Evolutionary conservation across 2,797 vertebrate genomes (phyloP), one percentile per base, ranked within the genome.

Genomic region (Pseudomugil gertrudae): DNA sequence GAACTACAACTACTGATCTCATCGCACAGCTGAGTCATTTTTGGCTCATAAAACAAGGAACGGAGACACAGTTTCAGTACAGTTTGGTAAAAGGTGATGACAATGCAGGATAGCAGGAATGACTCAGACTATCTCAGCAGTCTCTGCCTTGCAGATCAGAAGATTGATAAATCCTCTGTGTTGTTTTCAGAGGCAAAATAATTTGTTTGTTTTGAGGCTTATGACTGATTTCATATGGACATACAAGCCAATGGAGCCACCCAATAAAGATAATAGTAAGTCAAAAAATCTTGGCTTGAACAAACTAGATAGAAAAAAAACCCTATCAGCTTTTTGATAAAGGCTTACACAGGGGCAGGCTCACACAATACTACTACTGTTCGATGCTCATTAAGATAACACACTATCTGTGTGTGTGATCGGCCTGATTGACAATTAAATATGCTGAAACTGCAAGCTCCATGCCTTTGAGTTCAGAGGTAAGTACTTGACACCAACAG

Each of bases 301-400:
- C 78, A 38, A 9, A 1, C 65, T 63, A 66, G 72, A 82, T 84
- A 80, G 66, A 74, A 83, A 47, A 87, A 32, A 5, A 32, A 3
- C 8, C 81, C 79, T 78, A 77, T 85, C 72, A 74, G 85, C 83
- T 80, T 69, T 56, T 66, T 72, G 56, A 80, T 85, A 87, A 88
- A 77, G 76, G 74, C 79, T 83, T 79, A 72, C 72, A 80, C 58
- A 80, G 80, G 75, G 79, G 57, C 71, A 79, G 58, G 58, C 36
- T 6, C 67, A 76, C 80, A 92, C 91, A 90, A 91, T 80, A 70
- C 83, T 73, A 86, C 89, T 84, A 89, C 73, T 84, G 85, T 74
- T 72, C 72, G 89, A 89, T 83, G 80, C 74, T 89, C 85, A 90
- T 90, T 92, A 89, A 90, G 91, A 92, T 90, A 91, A 83, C 53